Evolutionary conservation across 2,888 invertebrate genomes (phyloP).

Genomic region (Teleiodes luculella): DNA sequence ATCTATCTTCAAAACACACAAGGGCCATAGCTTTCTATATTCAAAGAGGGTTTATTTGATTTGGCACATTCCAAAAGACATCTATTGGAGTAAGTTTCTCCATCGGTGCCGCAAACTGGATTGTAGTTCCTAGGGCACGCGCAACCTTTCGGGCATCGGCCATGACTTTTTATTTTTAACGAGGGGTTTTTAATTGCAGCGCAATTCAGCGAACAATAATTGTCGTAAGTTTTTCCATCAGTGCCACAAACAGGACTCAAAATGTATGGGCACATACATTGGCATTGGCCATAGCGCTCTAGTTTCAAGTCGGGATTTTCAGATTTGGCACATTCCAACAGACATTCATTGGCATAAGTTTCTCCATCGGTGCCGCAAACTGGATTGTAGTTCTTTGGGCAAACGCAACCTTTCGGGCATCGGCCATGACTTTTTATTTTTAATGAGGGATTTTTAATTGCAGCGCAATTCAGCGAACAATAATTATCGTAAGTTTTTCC

Average conservation of each 20-base stretch:
- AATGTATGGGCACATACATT: neutral
- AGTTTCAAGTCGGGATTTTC: conserved; percentile 22
- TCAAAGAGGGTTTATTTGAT: conserved; percentile 13
- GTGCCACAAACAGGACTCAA: neutral
- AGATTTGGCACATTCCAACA: conserved; percentile 70
- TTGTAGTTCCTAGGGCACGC: neutral
- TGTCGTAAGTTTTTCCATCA: neutral
- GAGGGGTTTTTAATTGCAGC: neutral
- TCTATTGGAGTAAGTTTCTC: neutral
- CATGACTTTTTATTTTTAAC: neutral
- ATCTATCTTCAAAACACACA: neutral
- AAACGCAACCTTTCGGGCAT: neutral
- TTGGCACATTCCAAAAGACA: conserved; percentile 1
- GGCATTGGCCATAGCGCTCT: neutral
- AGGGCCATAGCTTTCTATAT: too few relatives aligned
- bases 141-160: neutral
- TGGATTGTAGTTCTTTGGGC: conserved; percentile 35
- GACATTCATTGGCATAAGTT: conserved; percentile 83
- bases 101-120: neutral
- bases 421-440: neutral
- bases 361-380: conserved; percentile 86
- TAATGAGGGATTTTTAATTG: neutral
- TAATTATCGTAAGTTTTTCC: neutral
- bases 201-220: neutral
- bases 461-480: neutral